phyloP scores from a whole-genome alignment of 2,797 vertebrate species.

The Aldrovandia affinis region DNA sequence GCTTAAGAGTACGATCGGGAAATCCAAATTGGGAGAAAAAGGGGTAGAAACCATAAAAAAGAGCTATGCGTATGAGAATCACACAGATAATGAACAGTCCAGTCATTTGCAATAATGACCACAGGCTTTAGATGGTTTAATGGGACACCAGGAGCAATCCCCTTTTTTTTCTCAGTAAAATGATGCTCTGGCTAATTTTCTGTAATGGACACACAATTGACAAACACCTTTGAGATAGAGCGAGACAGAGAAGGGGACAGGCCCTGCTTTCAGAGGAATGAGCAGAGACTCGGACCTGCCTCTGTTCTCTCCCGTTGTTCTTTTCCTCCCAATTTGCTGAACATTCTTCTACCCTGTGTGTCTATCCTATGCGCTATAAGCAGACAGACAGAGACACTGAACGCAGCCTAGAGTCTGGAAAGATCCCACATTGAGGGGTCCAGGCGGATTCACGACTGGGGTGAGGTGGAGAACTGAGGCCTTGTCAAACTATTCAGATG shows the following conservation, averaged over 20 bases:
- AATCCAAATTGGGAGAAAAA: too few relatives aligned
- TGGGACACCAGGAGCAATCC: not conserved
- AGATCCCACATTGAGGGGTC: not conserved
- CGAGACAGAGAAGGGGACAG: slow-evolving; percentile 9
- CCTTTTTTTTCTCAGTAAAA: not conserved
- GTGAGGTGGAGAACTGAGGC: not conserved
- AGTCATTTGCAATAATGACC: not conserved
- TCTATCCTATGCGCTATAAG: not conserved
- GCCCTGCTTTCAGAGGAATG: not conserved
- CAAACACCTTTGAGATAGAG: not conserved
- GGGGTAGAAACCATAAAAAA: too few relatives aligned
- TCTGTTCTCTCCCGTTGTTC: not conserved
- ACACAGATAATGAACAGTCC: too few relatives aligned
- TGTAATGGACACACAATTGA: not conserved
- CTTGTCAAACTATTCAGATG: not conserved
- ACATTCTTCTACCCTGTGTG: not conserved
- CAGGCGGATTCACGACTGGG: not conserved
- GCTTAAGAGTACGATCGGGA: too few relatives aligned
- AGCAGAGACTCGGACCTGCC: not conserved
- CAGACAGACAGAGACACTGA: not conserved
- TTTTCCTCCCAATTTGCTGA: not conserved
- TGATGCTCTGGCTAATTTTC: not conserved
- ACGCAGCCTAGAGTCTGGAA: not conserved
- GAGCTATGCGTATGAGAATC: too few relatives aligned
- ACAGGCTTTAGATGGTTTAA: not conserved